Evolutionary conservation across 2,113 vertebrate species (phyloP).

Genomic region (Junco hyemalis): DNA sequence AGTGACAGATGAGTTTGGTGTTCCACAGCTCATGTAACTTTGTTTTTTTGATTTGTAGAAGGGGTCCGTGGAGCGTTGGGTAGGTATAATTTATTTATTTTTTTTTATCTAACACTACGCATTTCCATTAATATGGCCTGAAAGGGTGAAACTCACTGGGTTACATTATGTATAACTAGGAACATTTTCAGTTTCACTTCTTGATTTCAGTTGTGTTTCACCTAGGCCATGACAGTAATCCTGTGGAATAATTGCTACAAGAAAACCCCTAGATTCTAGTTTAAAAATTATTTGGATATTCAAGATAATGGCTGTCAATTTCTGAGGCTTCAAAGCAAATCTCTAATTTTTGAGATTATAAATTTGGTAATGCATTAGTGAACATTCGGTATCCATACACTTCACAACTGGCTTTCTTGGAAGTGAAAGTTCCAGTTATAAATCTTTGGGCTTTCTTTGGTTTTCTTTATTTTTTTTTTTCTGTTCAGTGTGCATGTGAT

Average conservation of each 20-base stretch:
- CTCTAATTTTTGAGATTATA: neutral
- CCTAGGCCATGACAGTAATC: constrained; percentile 34
- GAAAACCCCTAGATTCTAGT: neutral
- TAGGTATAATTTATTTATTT: constrained; percentile 28
- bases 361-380: neutral
- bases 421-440: constrained; percentile 51
- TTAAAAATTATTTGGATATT: neutral
- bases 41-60: constrained; percentile 71
- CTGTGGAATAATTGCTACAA: neutral
- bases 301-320: constrained; percentile 31
- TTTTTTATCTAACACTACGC: constrained; percentile 5
- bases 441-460: neutral
- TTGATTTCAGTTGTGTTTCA: constrained; percentile 53
- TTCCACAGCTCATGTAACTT: constrained; percentile 56
- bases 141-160: constrained; percentile 36
- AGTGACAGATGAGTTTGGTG: constrained; percentile 48
- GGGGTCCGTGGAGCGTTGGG: constrained; percentile 63
- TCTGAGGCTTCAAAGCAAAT: constrained; percentile 35
- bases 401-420: constrained; percentile 46
- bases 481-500: neutral
- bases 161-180: constrained; percentile 17
- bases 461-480: neutral
- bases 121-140: constrained; percentile 49
- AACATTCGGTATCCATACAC: neutral
- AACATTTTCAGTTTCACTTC: constrained; percentile 20